These are phyloP conservation scores for Orius laevigatus DNA, from an alignment of 1,140 invertebrate species.

Conservation along the genomic window DNA sequence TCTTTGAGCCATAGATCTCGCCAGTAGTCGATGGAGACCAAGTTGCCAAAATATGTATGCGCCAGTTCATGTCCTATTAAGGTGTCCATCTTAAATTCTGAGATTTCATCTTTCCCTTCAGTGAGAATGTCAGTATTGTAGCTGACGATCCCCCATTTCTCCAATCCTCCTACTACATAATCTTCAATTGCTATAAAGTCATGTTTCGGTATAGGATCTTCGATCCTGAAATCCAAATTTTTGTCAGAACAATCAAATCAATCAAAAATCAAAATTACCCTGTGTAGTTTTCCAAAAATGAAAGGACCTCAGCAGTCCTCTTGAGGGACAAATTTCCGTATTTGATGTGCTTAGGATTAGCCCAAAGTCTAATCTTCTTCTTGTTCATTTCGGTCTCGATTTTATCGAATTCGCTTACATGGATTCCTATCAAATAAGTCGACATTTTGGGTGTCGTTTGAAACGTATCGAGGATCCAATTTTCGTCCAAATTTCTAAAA, in stretches of 20 bases:
- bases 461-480: constrained; percentile 33
- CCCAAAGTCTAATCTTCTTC: constrained; percentile 3
- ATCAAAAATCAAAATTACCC: no score
- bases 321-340: constrained; percentile 4
- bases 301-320: not conserved
- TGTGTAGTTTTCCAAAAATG: not conserved
- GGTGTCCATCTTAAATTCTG: no score
- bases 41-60: constrained; percentile 34
- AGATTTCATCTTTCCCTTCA: no score
- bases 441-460: constrained; percentile 50
- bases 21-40: constrained; percentile 29
- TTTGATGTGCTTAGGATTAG: not conserved
- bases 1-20: constrained; percentile 38
- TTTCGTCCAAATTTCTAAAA: constrained; percentile 1
- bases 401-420: constrained; percentile 36
- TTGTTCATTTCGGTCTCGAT: not conserved
- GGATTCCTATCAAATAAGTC: constrained; percentile 55
- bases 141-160: constrained; percentile 57
- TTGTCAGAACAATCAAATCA: no score
- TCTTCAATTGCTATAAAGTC: constrained; percentile 54
- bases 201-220: constrained; percentile 28
- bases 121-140: no score
- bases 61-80: constrained; percentile 35
- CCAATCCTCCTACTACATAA: constrained; percentile 70
- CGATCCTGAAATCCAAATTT: not conserved